These are phyloP conservation scores for Falco novaeseelandiae DNA, from an alignment of 2,797 vertebrate genomes.

Conservation along the genomic window DNA sequence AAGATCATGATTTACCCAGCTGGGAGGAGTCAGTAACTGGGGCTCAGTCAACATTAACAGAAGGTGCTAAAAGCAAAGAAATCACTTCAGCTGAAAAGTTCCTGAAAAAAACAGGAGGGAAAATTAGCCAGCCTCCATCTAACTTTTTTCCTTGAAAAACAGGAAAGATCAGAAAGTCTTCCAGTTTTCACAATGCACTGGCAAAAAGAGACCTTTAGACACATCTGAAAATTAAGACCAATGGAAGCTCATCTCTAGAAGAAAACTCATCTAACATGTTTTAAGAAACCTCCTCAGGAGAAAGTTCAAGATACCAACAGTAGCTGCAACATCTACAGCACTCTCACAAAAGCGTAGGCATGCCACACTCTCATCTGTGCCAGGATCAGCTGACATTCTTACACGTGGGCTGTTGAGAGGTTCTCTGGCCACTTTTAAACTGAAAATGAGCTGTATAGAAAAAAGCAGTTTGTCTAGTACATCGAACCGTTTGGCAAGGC, in stretches of 20 bases:
- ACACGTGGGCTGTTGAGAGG: accelerated
- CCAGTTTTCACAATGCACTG: not conserved
- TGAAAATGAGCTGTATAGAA: not conserved
- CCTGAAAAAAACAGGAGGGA: not conserved
- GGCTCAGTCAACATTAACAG: too few relatives aligned
- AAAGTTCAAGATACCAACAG: too few relatives aligned
- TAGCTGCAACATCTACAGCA: too few relatives aligned
- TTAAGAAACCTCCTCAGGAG: not conserved
- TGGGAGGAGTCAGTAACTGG: not conserved
- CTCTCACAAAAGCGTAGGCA: not conserved
- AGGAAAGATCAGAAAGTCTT: not conserved
- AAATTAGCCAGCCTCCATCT: not conserved
- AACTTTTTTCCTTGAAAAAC: not conserved
- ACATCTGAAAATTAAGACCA: not conserved
- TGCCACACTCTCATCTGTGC: not conserved
- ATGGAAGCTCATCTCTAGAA: not conserved
- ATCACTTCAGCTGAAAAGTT: not conserved
- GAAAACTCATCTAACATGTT: not conserved
- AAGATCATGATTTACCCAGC: not conserved
- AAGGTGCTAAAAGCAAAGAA: not conserved
- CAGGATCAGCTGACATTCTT: not conserved
- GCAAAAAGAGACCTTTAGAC: not conserved
- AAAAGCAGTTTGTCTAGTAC: not conserved
- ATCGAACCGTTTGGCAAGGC: not conserved
- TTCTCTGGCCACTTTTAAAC: not conserved